Base-by-base conservation (phyloP, 2,888 invertebrate genomes). In the Megastigmus dorsalis region DNA sequence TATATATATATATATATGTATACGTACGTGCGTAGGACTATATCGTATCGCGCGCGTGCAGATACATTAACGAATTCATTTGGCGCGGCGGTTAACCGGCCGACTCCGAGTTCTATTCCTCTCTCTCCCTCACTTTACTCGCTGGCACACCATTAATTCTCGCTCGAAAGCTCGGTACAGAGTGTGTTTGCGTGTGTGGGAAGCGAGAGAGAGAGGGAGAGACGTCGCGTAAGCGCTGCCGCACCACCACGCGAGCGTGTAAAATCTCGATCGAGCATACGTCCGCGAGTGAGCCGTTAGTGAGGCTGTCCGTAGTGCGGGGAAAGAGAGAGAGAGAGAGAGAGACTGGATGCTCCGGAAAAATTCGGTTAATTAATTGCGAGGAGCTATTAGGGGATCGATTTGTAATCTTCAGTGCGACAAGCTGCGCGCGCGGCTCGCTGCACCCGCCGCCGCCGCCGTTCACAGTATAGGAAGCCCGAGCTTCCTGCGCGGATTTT, bases 91-190 rank as follows among this genome's bases (percentile, higher is more conserved):
- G 48, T 26, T 59, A 63, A 52, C 50, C 55, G 43, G 63, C 48
- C 23, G 45, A 38, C n/a, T 28, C 20, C 60, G 60, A 65, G 43
- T 26, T 41, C 10, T n/a, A n/a, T n/a, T n/a, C n/a, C n/a, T n/a
- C n/a, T n/a, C 36, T 9, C 18, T n/a, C 18, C 38, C 43, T 30
- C 18, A 30, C 23, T n/a, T n/a, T 38, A 33, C 41, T 26, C 50
- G 30, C 60, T 33, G 71, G n/a, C n/a, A n/a, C 67, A 68, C 55
- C 75, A 75, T 75, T 72, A 76, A 76, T 76, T 73, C 57, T 73
- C 63, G 33, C 55, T 55, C 54, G 50, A 62, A 67, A 70, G 65
- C 65, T 50, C 28, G 10, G 13, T 26, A n/a, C 15, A 59, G 38
- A 10, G 38, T 20, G 57, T 6, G 28, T 26, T 1, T 23, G 41